phyloP scores from a whole-genome alignment of 2,888 invertebrate species.

The Trachelus tabidus region DNA sequence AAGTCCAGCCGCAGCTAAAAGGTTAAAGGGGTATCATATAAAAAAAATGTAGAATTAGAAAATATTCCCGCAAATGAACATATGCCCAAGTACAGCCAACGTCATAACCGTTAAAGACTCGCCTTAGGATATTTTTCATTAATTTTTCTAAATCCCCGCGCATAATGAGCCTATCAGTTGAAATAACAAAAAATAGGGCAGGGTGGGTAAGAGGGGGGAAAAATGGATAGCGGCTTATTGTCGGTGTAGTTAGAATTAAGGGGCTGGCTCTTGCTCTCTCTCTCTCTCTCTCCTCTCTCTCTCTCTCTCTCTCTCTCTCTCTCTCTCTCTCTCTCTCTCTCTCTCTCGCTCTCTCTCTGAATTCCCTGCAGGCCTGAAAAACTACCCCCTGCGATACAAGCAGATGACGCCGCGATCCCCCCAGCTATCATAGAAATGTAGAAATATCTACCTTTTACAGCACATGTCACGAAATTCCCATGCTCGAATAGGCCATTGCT shows the following conservation, averaged over 20 bases:
- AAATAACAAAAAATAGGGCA: constrained; percentile 32
- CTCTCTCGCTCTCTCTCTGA: not conserved
- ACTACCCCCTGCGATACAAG: constrained; percentile 5
- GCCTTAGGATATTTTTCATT: constrained; percentile 32
- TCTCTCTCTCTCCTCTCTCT: not conserved
- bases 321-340: not conserved
- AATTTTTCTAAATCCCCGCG: constrained; percentile 25
- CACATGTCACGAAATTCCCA: constrained; percentile 61
- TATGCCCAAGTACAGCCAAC: too few species aligned
- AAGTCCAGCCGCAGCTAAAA: too few species aligned
- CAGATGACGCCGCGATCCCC: constrained; percentile 28
- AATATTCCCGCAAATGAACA: too few species aligned
- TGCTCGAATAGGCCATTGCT: constrained; percentile 37
- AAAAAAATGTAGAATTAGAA: too few species aligned
- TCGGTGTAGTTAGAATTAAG: constrained; percentile 17
- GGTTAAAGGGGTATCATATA: too few species aligned
- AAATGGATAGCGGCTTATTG: constrained; percentile 27
- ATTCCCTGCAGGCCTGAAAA: constrained; percentile 27
- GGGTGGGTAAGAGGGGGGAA: constrained; percentile 17
- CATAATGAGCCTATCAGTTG: constrained; percentile 25
- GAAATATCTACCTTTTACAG: constrained; percentile 20
- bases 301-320: not conserved
- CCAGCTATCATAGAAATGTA: constrained; percentile 28
- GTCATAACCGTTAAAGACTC: not conserved
- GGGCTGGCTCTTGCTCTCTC: not conserved